Evolutionary conservation across 1,140 invertebrate genomes (phyloP), one percentile per base, ranked within the genome.

Genomic region (Triops longicaudatus): DNA sequence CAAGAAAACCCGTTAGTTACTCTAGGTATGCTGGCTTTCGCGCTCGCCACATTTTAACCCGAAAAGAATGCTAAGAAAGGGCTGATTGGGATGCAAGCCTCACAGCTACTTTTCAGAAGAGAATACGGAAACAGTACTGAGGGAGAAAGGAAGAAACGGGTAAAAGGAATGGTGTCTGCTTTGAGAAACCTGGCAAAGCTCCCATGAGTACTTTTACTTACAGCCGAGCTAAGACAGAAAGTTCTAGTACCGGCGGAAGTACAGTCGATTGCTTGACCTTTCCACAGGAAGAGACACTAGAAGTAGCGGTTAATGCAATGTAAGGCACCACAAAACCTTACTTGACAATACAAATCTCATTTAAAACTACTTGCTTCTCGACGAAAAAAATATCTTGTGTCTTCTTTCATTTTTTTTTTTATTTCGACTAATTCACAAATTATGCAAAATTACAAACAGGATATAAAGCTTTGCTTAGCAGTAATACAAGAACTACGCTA

Each of bases 181-280:
- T 22, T 11, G 22, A 63, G 50, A 63, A 22, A 63, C 50, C 14
- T 3, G 50, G 44, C 3, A 63, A 63, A 22, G 17, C n/a, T 63
- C 50, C 50, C 50, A 63, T 63, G 50, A 63, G 50, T 63, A 63
- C 50, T 63, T 63, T 63, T 63, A 63, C 50, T 63, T 63, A 63
- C 50, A 63, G 17, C 17, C 50, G 50, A 22, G 17, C 22, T 63
- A 63, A 63, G 17, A 22, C 50, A 22, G 50, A 63, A 22, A 22
- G 7, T 63, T 63, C 50, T n/a, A 0, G 17, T 63, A 22, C 22
- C 50, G n/a, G 14, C 4, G 50, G 22, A 63, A 63, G 50, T 3
- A 63, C 22, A 63, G 50, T 37, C 31, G 31, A 37, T 37, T 37
- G 31, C 31, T 37, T 37, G 31, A 37, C 31, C 31, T 37, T 37